Evolutionary conservation across 1,140 invertebrate genomes (phyloP).

Genomic region (Scaptomyza pallida): DNA sequence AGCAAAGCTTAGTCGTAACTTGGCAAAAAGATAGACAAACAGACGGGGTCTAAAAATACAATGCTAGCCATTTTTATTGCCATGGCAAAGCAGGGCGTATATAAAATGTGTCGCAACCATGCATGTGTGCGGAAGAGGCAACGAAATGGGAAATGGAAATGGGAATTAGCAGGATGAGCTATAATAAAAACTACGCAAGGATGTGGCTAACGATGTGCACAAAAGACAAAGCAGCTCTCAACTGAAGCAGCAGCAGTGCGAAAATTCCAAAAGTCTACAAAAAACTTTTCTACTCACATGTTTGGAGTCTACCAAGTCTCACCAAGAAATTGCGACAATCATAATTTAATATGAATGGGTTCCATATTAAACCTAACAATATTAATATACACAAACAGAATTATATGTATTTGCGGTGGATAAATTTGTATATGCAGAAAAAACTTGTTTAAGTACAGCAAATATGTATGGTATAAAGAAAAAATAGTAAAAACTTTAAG

Average conservation of each 20-base stretch:
- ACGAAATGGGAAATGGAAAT: slow-evolving; percentile 11
- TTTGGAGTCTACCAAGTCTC: slow-evolving; percentile 8
- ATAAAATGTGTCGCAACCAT: slow-evolving; percentile 74
- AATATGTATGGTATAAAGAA: too few relatives aligned
- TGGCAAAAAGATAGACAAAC: slow-evolving; percentile 38
- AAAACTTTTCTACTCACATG: slow-evolving; percentile 9
- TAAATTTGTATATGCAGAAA: background rate
- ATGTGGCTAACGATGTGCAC: slow-evolving; percentile 75
- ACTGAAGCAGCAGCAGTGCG: slow-evolving; percentile 45
- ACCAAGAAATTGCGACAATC: slow-evolving; percentile 26
- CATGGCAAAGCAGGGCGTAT: slow-evolving; percentile 71
- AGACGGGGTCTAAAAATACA: slow-evolving; percentile 58
- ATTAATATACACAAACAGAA: slow-evolving; percentile 1
- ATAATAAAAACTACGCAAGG: slow-evolving; percentile 79
- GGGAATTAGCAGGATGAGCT: slow-evolving; percentile 66
- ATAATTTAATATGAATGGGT: slow-evolving; percentile 17
- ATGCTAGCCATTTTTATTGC: slow-evolving; percentile 80
- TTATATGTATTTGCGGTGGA: background rate
- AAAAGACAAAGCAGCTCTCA: slow-evolving; percentile 46
- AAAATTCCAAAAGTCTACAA: slow-evolving; percentile 5
- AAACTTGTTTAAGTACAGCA: background rate
- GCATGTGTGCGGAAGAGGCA: slow-evolving; percentile 49
- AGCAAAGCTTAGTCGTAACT: slow-evolving; percentile 63
- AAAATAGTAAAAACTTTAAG: too few relatives aligned
- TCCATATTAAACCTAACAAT: background rate